A percentile compares a stretch with the other conserved stretches of the same genome.
Evolutionary conservation across 2,797 vertebrate genomes (phyloP).

Genomic region (Ara ararauna): DNA sequence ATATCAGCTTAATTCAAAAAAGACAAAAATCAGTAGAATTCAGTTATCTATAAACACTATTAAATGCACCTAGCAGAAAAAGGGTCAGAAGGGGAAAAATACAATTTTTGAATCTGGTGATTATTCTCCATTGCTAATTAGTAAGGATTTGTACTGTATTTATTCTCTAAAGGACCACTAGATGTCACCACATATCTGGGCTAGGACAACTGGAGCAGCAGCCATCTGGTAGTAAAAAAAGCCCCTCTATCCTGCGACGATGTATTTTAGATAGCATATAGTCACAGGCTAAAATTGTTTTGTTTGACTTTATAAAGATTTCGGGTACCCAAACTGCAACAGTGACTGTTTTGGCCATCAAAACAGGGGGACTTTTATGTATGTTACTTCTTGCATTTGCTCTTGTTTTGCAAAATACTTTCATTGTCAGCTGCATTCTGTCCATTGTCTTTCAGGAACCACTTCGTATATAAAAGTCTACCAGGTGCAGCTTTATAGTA

Average conservation of each 20-base stretch:
- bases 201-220: neutral
- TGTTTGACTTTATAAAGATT: neutral
- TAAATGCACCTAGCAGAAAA: neutral
- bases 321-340: neutral
- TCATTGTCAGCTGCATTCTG: neutral
- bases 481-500: neutral
- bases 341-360: neutral
- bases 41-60: neutral
- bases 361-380: neutral
- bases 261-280: neutral
- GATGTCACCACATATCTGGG: constrained; percentile 68
- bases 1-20: neutral
- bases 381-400: neutral
- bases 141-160: neutral
- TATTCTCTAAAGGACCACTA: constrained; percentile 62
- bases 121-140: neutral
- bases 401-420: neutral
- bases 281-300: neutral
- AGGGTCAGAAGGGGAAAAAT: neutral
- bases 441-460: neutral
- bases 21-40: neutral
- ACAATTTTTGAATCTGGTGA: neutral
- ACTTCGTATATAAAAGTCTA: neutral
- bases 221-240: constrained; percentile 71
- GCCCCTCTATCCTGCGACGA: accelerated